Base-by-base conservation (phyloP, 2,888 invertebrate species). In the Melinopterus prodromus region DNA sequence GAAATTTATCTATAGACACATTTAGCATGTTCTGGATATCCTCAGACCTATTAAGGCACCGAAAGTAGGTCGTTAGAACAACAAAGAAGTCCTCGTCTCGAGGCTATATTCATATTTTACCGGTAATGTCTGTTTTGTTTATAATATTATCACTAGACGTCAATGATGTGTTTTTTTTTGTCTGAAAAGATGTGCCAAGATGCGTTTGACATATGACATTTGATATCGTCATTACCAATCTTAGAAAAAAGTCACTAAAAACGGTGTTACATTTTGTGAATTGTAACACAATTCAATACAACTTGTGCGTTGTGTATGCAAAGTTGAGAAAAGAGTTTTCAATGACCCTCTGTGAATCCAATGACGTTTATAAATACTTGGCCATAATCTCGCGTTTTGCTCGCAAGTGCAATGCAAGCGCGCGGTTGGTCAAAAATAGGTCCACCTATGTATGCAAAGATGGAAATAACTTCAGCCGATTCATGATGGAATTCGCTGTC, bases 311-410 rank as follows among this genome's bases (percentile, higher is more conserved):
- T 26, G 26, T 26, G 26, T 2, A 26, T 26, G 26, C 26, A 3
- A 26, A 26, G 26, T 26, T 2, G 26, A 26, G 3, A 26, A 26
- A 26, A 12, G 53, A 53, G 53, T 53, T 53, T 4, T 53, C 53
- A 9, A 9, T 53, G 53, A 53, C 53, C 53, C 53, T 53, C 12
- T 53, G 53, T 53, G 53, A 12, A 53, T 12, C 53, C 53, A 53
- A 53, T 53, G 53, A 53, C 53, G 53, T 53, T 53, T 53, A 53
- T 53, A 53, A 53, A 53, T 53, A 53, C 53, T 53, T 53, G 53
- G 53, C 53, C 53, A 53, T 53, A 53, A 9, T 53, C 53, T 53
- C 53, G 12, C 53, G 53, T 53, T 53, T 53, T 53, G 53, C 53
- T 6, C 2, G 53, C 53, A 53, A 53, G 26, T 12, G 12, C 53